These are phyloP conservation scores for Halcyon leucocephala DNA, from an alignment of 2,797 vertebrate genomes.

Conservation along the genomic window DNA sequence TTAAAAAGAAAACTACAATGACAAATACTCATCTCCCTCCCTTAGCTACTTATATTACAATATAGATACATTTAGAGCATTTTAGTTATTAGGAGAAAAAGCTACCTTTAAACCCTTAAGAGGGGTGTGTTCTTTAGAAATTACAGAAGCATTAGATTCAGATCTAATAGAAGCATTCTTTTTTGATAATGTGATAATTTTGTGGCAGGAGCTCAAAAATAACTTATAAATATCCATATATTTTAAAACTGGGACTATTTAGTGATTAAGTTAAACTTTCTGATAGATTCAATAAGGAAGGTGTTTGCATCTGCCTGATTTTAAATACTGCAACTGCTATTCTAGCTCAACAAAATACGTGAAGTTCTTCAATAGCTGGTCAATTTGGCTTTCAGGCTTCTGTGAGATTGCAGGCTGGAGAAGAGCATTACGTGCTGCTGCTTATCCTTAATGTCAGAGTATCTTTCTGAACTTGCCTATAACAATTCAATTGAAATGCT, in stretches of 20 bases:
- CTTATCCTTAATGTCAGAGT: neutral
- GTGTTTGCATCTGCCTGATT: neutral
- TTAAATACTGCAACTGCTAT: neutral
- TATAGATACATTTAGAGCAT: neutral
- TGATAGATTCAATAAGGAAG: neutral
- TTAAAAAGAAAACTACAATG: neutral
- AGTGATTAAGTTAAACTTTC: neutral
- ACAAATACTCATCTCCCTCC: neutral
- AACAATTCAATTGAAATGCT: neutral
- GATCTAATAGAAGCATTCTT: neutral
- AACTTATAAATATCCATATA: neutral
- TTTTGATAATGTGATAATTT: neutral
- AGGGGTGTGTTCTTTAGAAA: neutral
- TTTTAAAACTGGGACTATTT: neutral
- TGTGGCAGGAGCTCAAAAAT: neutral
- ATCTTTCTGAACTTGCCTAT: neutral
- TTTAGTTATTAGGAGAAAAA: neutral
- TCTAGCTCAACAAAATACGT: neutral
- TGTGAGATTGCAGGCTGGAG: neutral
- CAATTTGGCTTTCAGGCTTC: neutral
- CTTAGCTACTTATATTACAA: neutral
- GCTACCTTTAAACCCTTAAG: neutral
- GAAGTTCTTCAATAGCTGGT: neutral
- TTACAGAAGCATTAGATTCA: neutral
- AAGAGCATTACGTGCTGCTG: neutral